phyloP scores from a whole-genome alignment of 2,113 vertebrate genomes.

The Vombatus ursinus region DNA sequence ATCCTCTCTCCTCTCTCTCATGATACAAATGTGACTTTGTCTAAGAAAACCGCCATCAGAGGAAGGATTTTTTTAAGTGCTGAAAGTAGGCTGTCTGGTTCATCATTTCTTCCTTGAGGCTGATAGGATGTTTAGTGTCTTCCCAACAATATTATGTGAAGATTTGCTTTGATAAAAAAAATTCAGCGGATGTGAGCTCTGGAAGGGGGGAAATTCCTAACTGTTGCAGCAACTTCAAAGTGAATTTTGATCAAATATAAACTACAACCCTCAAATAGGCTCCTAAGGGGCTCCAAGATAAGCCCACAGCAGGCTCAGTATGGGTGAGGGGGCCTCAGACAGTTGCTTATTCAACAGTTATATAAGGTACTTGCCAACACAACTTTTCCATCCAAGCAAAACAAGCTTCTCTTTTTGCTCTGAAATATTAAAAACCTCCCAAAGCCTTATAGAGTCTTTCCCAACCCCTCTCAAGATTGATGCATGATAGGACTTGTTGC shows the following conservation, averaged over 20 bases:
- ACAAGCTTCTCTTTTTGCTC: neutral
- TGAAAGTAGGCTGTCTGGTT: neutral
- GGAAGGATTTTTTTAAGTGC: neutral
- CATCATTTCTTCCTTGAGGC: neutral
- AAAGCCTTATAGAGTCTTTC: neutral
- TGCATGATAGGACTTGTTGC: neutral
- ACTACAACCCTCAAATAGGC: constrained; percentile 11
- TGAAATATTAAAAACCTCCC: neutral
- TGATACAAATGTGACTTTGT: neutral
- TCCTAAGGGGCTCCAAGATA: constrained; percentile 11
- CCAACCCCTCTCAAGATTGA: neutral
- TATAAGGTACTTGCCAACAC: neutral
- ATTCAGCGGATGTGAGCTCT: constrained; percentile 5
- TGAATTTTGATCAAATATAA: constrained; percentile 41
- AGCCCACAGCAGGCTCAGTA: neutral
- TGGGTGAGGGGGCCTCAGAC: neutral
- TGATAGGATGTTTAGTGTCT: constrained; percentile 32
- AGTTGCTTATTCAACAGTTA: neutral
- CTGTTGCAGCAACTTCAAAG: constrained; percentile 30
- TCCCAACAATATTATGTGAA: neutral
- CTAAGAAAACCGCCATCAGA: neutral
- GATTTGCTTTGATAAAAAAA: constrained; percentile 44
- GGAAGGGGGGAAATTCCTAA: constrained; percentile 45
- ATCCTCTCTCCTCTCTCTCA: neutral
- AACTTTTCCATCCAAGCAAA: constrained; percentile 24